Evolutionary conservation across 2,797 vertebrate genomes (phyloP).

Genomic region (Enteromius paludinosus): DNA sequence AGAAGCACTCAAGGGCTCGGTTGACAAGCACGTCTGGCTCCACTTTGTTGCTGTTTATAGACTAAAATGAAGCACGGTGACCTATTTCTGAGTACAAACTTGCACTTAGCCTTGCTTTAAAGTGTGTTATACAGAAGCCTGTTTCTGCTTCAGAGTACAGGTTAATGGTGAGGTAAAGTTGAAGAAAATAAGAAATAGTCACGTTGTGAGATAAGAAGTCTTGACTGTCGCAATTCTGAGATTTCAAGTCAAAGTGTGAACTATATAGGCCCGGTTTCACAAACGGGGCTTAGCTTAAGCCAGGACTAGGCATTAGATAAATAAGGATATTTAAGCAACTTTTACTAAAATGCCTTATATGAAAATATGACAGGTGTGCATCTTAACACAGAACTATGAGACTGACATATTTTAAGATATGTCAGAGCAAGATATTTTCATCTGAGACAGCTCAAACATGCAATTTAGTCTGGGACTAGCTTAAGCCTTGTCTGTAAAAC

Average conservation of each 20-base stretch:
- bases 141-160: background rate
- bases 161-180: background rate
- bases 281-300: too few species aligned
- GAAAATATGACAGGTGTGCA: too few species aligned
- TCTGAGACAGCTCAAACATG: too few species aligned
- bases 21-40: conserved; percentile 43
- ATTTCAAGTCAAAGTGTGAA: background rate
- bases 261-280: too few species aligned
- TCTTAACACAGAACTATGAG: too few species aligned
- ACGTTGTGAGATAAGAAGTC: background rate
- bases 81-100: conserved; percentile 14
- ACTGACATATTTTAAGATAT: too few species aligned
- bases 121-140: background rate
- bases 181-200: background rate
- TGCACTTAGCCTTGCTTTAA: conserved; percentile 13
- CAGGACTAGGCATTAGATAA: too few species aligned
- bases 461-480: too few species aligned
- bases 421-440: too few species aligned
- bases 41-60: conserved; percentile 51
- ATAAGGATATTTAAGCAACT: too few species aligned
- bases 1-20: conserved; percentile 12
- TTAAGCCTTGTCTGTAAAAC: too few species aligned
- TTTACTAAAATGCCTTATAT: too few species aligned
- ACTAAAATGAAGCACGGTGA: conserved; percentile 22
- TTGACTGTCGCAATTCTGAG: background rate